These are phyloP conservation scores for Eupsittula cactorum DNA, from an alignment of 2,113 vertebrate genomes.

Conservation along the genomic window DNA sequence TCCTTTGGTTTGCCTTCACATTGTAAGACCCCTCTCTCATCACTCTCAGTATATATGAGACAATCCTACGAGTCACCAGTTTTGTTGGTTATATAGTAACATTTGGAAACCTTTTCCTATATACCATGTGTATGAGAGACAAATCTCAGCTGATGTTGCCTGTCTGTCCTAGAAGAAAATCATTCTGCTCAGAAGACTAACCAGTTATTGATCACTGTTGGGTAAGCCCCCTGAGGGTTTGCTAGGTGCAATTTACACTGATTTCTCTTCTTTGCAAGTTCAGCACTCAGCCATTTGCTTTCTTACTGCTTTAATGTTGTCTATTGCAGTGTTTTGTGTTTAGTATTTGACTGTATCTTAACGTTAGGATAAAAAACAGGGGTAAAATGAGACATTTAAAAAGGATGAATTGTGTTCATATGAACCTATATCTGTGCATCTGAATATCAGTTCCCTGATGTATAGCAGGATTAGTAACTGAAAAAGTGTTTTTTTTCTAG, in stretches of 20 bases:
- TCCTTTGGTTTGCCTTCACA: not conserved
- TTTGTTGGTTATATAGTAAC: not conserved
- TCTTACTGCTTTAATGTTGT: not conserved
- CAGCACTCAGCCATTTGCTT: conserved; percentile 2
- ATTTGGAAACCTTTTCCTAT: not conserved
- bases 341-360: not conserved
- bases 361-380: not conserved
- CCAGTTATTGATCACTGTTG: not conserved
- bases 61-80: not conserved
- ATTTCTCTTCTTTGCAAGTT: not conserved
- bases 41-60: not conserved
- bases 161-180: not conserved
- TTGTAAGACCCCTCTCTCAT: not conserved
- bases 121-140: not conserved
- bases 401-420: not conserved
- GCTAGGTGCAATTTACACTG: not conserved
- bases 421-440: not conserved
- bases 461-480: not conserved
- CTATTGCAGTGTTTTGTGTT: not conserved
- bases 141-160: not conserved
- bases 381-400: not conserved
- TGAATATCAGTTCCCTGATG: not conserved
- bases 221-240: not conserved
- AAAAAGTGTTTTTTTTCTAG: not conserved
- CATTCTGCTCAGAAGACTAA: not conserved